phyloP scores from a whole-genome alignment of 2,113 vertebrate species.

The Nibea coibor region DNA sequence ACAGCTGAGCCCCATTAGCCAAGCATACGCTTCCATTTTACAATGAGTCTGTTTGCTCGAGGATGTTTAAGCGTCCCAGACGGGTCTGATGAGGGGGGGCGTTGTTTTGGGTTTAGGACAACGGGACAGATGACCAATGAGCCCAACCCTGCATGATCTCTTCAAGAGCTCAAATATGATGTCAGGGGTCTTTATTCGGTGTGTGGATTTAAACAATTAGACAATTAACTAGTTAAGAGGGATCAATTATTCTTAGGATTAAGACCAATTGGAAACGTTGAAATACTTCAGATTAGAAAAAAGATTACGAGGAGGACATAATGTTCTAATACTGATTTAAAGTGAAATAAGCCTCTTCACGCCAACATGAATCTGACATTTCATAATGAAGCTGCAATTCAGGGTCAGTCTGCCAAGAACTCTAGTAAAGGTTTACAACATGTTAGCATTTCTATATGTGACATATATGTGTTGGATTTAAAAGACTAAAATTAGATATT shows the following conservation, averaged over 20 bases:
- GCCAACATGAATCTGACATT: constrained; percentile 36
- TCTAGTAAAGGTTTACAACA: background rate
- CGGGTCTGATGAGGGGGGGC: constrained; percentile 19
- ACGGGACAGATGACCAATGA: constrained; percentile 49
- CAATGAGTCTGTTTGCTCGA: constrained; percentile 36
- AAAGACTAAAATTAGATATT: background rate
- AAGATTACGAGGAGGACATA: constrained; percentile 68
- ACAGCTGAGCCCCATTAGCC: constrained; percentile 76
- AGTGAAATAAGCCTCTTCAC: constrained; percentile 59
- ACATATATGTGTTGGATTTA: background rate
- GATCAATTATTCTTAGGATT: constrained; percentile 68
- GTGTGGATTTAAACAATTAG: constrained; percentile 78
- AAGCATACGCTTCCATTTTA: constrained; percentile 73
- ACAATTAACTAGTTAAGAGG: constrained; percentile 77
- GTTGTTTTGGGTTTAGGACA: constrained; percentile 48
- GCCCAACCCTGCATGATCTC: constrained; percentile 29
- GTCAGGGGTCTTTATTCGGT: constrained; percentile 37
- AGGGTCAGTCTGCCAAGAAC: background rate
- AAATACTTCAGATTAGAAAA: constrained; percentile 74
- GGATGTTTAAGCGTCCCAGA: constrained; percentile 40
- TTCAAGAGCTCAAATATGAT: constrained; percentile 40
- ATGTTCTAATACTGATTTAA: constrained; percentile 64
- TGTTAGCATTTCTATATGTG: background rate
- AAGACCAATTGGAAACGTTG: constrained; percentile 61
- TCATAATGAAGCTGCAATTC: constrained; percentile 39